These are phyloP conservation scores for Phenganax subtilis DNA, from an alignment of 92 coral and sea anemone genomes.

Conservation along the genomic window DNA sequence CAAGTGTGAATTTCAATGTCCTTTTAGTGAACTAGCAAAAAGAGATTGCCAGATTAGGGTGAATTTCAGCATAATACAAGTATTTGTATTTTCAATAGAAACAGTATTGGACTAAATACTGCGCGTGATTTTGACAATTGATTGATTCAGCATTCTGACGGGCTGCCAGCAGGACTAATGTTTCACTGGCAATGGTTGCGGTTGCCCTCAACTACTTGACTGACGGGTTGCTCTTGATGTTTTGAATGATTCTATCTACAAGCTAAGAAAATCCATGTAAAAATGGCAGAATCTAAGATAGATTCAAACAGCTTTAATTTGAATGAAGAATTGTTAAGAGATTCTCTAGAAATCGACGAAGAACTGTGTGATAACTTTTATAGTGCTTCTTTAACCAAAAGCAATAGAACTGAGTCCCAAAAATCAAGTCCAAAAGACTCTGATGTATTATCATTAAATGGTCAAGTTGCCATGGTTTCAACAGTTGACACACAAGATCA, in stretches of 20 bases:
- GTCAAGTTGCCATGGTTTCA: neutral
- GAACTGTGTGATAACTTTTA: neutral
- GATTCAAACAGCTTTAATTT: neutral
- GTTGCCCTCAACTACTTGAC: no score
- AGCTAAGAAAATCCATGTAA: neutral
- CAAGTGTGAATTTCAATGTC: neutral
- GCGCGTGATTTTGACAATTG: no score
- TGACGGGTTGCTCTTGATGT: neutral
- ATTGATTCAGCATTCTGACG: no score
- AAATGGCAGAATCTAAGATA: neutral
- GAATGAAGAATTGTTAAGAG: slow-evolving; percentile 2
- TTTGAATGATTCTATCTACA: neutral
- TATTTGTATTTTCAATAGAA: no score
- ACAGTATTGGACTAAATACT: no score
- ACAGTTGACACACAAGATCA: neutral
- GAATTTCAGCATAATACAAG: no score
- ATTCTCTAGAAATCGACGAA: neutral
- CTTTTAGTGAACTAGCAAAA: neutral
- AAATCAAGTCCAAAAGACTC: neutral
- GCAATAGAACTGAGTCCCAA: neutral
- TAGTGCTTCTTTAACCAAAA: neutral
- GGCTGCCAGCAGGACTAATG: no score
- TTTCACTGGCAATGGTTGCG: no score
- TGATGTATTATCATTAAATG: neutral
- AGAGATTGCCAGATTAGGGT: neutral